These are phyloP conservation scores for Phrixothrix hirtus DNA, from an alignment of 2,888 invertebrate species.

Conservation along the genomic window DNA sequence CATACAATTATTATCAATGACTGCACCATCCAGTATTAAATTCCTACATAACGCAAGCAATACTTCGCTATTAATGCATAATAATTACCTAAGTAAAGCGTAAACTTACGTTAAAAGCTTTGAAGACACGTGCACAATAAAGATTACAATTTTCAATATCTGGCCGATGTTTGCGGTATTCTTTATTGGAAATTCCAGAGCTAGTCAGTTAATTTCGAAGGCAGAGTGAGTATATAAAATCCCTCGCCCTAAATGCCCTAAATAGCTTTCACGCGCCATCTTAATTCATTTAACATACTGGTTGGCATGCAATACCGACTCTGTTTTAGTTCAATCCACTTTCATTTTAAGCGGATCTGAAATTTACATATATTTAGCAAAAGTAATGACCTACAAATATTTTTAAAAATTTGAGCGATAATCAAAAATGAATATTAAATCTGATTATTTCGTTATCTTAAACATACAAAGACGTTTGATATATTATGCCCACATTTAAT, in stretches of 20 bases:
- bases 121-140: conserved; percentile 28
- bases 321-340: conserved; percentile 30
- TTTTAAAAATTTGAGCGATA: background rate
- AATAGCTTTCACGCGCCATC: conserved; percentile 44
- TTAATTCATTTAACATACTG: conserved; percentile 44
- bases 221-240: conserved; percentile 46
- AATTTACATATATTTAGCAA: background rate
- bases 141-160: conserved; percentile 33
- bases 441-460: no score
- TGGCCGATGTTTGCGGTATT: conserved; percentile 34
- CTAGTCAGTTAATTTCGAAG: conserved; percentile 49
- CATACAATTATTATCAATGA: no score
- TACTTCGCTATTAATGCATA: no score
- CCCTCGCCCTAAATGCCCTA: conserved; percentile 44
- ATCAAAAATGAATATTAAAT: no score
- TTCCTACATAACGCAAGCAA: no score
- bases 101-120: no score
- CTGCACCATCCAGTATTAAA: no score
- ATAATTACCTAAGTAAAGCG: no score
- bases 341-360: conserved; percentile 26
- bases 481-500: no score
- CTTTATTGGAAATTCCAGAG: conserved; percentile 50
- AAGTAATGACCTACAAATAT: background rate
- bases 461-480: no score
- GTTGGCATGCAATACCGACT: conserved; percentile 35